Percentiles rank a stretch among this genome's conserved stretches.
Conservation (phyloP, 2,888 invertebrate species). For the Bellardia bayeri region DNA sequence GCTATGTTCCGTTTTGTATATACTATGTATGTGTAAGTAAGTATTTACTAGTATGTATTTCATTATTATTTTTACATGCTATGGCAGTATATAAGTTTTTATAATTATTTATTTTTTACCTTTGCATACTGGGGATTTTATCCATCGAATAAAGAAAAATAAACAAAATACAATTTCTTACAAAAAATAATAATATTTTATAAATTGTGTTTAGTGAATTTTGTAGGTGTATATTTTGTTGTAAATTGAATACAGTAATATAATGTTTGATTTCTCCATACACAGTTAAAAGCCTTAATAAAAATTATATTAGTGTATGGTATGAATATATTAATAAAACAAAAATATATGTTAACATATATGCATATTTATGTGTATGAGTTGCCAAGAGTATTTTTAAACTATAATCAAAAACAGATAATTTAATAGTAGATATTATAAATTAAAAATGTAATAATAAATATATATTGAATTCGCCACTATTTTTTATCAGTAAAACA, state of each 20-base stretch:
- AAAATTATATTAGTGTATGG: slow-evolving; percentile 2
- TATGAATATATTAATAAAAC: slow-evolving; percentile 10
- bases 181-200: slow-evolving; percentile 6
- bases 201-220: slow-evolving; percentile 17
- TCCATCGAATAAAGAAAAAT: slow-evolving; percentile 4
- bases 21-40: slow-evolving; percentile 7
- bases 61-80: slow-evolving; percentile 66
- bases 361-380: slow-evolving; percentile 4
- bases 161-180: slow-evolving; percentile 6
- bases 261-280: slow-evolving; percentile 27
- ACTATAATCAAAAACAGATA: slow-evolving; percentile 47
- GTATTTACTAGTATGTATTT: slow-evolving; percentile 14
- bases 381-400: slow-evolving; percentile 58
- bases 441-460: neutral
- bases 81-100: slow-evolving; percentile 71
- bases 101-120: slow-evolving; percentile 30
- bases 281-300: slow-evolving; percentile 23
- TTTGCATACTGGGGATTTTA: slow-evolving; percentile 7
- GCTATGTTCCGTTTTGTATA: neutral
- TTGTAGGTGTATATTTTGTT: slow-evolving; percentile 23
- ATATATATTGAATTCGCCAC: slow-evolving; percentile 6
- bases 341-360: slow-evolving; percentile 3
- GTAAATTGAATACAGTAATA: slow-evolving; percentile 20
- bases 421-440: slow-evolving; percentile 17
- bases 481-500: neutral